Percentiles rank a stretch among this genome's conserved stretches.
These are phyloP conservation scores for Eupithecia subfuscata DNA, from an alignment of 2,888 invertebrate species.

Conservation along the genomic window DNA sequence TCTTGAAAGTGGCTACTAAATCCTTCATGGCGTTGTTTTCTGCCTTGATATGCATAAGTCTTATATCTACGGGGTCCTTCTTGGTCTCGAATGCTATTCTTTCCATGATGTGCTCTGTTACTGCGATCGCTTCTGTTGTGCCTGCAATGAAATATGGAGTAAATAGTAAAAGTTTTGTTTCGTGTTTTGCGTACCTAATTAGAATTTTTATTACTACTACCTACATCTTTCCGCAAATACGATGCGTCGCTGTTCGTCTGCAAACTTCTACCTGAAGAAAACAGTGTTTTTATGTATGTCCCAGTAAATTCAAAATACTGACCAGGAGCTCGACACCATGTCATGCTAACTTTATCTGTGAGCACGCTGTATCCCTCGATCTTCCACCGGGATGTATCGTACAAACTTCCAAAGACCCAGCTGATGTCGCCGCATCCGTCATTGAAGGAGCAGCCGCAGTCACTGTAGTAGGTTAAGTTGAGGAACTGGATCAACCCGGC, in stretches of 20 bases:
- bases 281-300: neutral
- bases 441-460: constrained; percentile 71
- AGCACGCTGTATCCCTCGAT: constrained; percentile 78
- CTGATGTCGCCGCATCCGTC: constrained; percentile 60
- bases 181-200: too few species aligned
- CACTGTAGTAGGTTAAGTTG: constrained; percentile 69
- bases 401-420: constrained; percentile 72
- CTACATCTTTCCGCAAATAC: too few species aligned
- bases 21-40: constrained; percentile 64
- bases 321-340: constrained; percentile 89
- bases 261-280: neutral
- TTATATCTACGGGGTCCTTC: constrained; percentile 85
- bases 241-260: too few species aligned
- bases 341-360: constrained; percentile 87
- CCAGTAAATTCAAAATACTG: constrained; percentile 40
- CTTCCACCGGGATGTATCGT: constrained; percentile 78
- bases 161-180: too few species aligned
- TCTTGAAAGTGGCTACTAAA: constrained; percentile 84
- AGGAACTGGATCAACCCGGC: constrained; percentile 84
- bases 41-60: constrained; percentile 78
- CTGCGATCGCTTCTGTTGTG: constrained; percentile 83
- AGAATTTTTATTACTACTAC: too few species aligned
- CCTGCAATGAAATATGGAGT: constrained; percentile 51
- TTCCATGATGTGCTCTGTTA: constrained; percentile 87
- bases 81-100: constrained; percentile 83